A percentile compares a stretch with the other conserved stretches of the same genome.
Evolutionary conservation across 2,113 vertebrate genomes (phyloP).

Genomic region (Tupaia chinensis): DNA sequence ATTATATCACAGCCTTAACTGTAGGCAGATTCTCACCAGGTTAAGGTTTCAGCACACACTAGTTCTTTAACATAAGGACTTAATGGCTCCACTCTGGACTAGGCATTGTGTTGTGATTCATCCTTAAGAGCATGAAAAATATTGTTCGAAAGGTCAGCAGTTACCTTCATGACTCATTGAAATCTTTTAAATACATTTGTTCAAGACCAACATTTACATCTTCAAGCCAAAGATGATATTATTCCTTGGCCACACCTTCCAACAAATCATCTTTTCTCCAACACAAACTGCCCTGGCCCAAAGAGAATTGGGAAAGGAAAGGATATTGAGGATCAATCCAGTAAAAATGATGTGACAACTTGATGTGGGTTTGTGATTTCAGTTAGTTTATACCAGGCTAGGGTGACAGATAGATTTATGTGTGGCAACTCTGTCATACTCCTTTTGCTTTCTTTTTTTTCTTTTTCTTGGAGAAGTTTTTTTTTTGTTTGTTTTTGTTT

Average conservation of each 20-base stretch:
- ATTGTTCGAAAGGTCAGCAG: conserved; percentile 74
- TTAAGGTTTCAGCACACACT: background rate
- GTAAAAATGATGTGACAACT: conserved; percentile 59
- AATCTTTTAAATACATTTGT: conserved; percentile 68
- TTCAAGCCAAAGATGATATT: conserved; percentile 81
- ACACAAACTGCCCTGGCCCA: background rate
- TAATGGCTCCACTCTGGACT: background rate
- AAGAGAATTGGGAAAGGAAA: conserved; percentile 26
- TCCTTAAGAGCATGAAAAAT: conserved; percentile 73
- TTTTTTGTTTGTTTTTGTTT: no score
- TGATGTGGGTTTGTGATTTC: conserved; percentile 40
- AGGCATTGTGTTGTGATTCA: conserved; percentile 55
- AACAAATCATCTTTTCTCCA: conserved; percentile 64
- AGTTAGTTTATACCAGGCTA: conserved; percentile 4
- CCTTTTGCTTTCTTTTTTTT: background rate
- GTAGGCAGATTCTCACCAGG: background rate
- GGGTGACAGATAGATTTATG: conserved; percentile 12
- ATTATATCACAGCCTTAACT: no score
- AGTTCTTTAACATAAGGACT: conserved; percentile 4
- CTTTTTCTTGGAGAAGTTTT: no score
- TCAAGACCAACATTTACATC: conserved; percentile 73
- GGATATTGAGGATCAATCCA: conserved; percentile 31
- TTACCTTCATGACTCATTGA: conserved; percentile 69
- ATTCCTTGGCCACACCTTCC: conserved; percentile 77
- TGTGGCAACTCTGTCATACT: background rate